A percentile compares a stretch with the other conserved stretches of the same genome.
Conservation (phyloP, 2,888 invertebrate genomes). For the Eudasyphora cyanicolor region DNA sequence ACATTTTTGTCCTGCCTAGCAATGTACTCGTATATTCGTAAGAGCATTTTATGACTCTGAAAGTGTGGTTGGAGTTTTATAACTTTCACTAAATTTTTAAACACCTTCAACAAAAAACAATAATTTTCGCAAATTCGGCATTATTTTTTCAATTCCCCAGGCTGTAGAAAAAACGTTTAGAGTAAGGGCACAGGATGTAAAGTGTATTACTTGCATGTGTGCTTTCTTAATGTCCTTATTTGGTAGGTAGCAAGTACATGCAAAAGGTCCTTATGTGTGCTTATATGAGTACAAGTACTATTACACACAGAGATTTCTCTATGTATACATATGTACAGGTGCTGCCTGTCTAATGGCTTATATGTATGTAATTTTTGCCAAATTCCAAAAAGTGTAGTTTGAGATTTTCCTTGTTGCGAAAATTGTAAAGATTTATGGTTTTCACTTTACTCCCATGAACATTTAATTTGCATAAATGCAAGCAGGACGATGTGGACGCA, state of each 20-base stretch:
- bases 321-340: neutral
- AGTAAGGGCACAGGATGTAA: neutral
- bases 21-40: neutral
- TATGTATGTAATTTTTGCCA: slow-evolving; percentile 22
- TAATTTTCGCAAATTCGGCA: slow-evolving; percentile 18
- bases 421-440: neutral
- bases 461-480: slow-evolving; percentile 15
- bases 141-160: neutral
- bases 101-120: neutral
- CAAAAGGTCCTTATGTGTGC: neutral
- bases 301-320: neutral
- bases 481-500: no score
- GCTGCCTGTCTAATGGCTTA: slow-evolving; percentile 12
- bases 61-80: slow-evolving; percentile 37
- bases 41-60: slow-evolving; percentile 11
- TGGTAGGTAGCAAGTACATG: neutral
- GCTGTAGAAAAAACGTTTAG: neutral
- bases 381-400: slow-evolving; percentile 14
- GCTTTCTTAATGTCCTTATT: slow-evolving; percentile 42
- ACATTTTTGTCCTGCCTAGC: slow-evolving; percentile 33
- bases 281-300: neutral
- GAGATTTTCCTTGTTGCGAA: neutral
- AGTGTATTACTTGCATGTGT: slow-evolving; percentile 12
- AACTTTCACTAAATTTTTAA: slow-evolving; percentile 26
- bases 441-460: neutral